These are phyloP conservation scores for Entomyzon cyanotis DNA, from an alignment of 2,113 vertebrate genomes.

Conservation along the genomic window DNA sequence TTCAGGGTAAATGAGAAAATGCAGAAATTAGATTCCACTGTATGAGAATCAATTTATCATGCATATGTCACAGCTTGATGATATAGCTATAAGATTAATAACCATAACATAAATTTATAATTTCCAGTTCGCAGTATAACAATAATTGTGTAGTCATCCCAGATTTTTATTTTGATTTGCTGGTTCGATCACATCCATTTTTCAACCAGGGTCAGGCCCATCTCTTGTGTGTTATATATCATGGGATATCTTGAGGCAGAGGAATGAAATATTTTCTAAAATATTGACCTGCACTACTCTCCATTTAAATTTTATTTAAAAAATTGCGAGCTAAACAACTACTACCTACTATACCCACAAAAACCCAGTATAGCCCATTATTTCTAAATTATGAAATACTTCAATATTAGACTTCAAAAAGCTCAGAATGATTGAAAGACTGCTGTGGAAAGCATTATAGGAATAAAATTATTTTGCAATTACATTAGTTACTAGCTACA, in stretches of 20 bases:
- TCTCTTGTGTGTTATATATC: not conserved
- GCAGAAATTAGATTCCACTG: slow-evolving; percentile 12
- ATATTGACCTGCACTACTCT: not conserved
- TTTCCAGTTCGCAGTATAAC: not conserved
- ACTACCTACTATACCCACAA: not conserved
- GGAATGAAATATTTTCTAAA: not conserved
- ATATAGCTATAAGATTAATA: slow-evolving; percentile 21
- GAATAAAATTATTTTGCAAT: slow-evolving; percentile 12
- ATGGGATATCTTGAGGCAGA: not conserved
- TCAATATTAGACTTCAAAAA: not conserved
- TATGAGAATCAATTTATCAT: slow-evolving; percentile 27
- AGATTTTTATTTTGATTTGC: not conserved
- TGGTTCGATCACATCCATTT: not conserved
- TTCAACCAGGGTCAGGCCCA: not conserved
- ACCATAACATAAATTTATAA: not conserved
- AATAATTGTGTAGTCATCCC: not conserved
- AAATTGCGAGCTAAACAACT: not conserved
- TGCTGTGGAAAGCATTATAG: not conserved
- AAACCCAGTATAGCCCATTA: not conserved
- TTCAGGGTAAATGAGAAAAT: not conserved
- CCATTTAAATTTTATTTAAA: not conserved
- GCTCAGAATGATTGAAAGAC: not conserved
- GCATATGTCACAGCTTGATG: not conserved
- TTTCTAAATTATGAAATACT: not conserved
- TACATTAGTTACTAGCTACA: not conserved